phyloP scores from a whole-genome alignment of 2,113 vertebrate genomes.

The Ailuropoda melanoleuca region DNA sequence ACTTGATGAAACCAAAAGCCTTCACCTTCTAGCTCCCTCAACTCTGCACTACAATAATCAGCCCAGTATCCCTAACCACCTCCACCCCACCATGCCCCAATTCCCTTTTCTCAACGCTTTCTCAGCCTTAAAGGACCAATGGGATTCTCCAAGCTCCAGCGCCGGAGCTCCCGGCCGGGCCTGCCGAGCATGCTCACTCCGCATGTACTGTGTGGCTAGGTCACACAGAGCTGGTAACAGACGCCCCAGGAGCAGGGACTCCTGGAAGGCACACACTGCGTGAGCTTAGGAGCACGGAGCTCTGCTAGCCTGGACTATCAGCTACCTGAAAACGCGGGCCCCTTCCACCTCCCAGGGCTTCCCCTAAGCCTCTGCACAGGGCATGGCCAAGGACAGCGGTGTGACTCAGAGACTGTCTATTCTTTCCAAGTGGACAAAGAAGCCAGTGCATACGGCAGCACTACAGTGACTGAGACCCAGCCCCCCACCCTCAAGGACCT shows the following conservation, averaged over 20 bases:
- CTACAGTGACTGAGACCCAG: background rate
- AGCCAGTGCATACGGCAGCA: background rate
- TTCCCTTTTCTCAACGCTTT: background rate
- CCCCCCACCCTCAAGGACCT: background rate
- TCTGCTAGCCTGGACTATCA: fast-evolving
- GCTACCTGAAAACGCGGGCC: background rate
- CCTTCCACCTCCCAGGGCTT: background rate
- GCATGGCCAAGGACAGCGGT: background rate
- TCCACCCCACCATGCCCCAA: background rate
- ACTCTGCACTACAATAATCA: background rate
- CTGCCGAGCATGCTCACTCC: background rate
- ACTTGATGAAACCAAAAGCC: background rate
- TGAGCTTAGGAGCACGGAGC: background rate
- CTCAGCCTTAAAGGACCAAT: background rate
- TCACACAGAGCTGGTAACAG: background rate
- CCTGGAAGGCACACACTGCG: background rate
- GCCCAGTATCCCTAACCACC: background rate
- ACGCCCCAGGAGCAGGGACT: background rate
- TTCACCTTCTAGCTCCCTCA: background rate
- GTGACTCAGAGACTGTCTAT: background rate
- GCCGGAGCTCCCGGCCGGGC: background rate
- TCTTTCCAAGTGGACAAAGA: background rate
- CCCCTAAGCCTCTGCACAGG: background rate
- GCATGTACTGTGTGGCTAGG: fast-evolving
- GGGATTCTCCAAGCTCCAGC: background rate